Conservation (phyloP, 2,113 vertebrate genomes). For the Dipodomys ordii region DNA sequence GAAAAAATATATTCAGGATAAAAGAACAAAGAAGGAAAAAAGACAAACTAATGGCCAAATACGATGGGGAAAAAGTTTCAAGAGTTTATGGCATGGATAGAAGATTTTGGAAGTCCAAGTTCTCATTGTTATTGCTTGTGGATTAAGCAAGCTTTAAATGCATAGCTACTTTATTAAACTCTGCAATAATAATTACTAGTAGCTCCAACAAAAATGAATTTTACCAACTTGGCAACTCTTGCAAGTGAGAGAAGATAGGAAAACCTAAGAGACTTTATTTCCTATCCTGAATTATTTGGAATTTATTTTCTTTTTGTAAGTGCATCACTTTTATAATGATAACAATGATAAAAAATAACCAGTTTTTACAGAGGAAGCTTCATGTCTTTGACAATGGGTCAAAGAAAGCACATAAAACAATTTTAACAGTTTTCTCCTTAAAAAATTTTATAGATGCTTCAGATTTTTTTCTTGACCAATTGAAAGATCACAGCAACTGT, state of each 20-base stretch:
- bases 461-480: slow-evolving; percentile 20
- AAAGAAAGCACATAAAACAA: slow-evolving; percentile 9
- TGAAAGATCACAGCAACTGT: slow-evolving; percentile 21
- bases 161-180: background rate
- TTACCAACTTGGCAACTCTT: background rate
- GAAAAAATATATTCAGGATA: background rate
- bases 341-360: background rate
- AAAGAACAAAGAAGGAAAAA: background rate
- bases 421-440: slow-evolving; percentile 13
- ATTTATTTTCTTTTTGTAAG: background rate
- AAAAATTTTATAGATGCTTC: slow-evolving; percentile 6
- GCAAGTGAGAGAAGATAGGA: background rate
- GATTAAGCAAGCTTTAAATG: background rate
- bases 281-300: background rate
- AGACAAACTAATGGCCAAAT: background rate
- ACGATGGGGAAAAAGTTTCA: background rate
- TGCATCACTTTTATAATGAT: slow-evolving; percentile 9
- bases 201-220: background rate
- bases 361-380: background rate
- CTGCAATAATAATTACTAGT: background rate
- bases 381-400: background rate
- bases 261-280: background rate
- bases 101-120: background rate
- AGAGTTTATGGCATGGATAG: background rate
- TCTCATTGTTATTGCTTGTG: background rate